phyloP scores from a whole-genome alignment of 2,797 vertebrate genomes.

The Sylvilagus floridanus region DNA sequence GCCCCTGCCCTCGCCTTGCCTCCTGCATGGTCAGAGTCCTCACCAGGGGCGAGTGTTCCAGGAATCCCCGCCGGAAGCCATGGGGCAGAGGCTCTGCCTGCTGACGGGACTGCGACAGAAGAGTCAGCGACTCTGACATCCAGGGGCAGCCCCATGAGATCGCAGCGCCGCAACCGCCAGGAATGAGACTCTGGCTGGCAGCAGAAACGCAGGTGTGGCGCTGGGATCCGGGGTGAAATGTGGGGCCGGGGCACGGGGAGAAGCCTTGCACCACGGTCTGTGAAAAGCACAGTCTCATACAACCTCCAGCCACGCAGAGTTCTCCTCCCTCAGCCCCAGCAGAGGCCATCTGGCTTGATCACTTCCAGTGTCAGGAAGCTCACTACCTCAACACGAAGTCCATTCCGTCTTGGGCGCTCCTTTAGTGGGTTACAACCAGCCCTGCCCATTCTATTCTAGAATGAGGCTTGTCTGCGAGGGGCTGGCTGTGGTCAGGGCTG shows the following conservation, averaged over 20 bases:
- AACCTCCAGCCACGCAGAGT: neutral
- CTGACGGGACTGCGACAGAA: neutral
- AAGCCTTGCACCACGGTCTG: neutral
- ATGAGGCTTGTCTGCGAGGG: neutral
- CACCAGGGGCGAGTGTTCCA: neutral
- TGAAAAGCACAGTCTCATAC: neutral
- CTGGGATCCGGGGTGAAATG: neutral
- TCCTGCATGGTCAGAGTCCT: neutral
- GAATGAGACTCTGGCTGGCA: neutral
- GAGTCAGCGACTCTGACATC: neutral
- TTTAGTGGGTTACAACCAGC: neutral
- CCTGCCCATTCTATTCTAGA: neutral
- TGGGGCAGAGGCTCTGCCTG: neutral
- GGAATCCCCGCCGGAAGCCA: neutral
- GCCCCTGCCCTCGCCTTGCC: neutral
- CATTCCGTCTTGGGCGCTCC: neutral
- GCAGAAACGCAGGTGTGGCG: neutral
- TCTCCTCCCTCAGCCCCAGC: neutral
- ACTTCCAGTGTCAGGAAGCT: neutral
- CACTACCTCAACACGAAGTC: neutral
- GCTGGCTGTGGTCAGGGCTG: neutral
- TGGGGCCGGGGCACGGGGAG: neutral
- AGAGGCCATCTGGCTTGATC: slow-evolving; percentile 13
- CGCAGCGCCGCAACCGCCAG: rapidly evolving
- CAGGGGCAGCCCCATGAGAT: neutral